Base-by-base conservation (phyloP, 2,113 vertebrate species). In the Spilogale gracilis region DNA sequence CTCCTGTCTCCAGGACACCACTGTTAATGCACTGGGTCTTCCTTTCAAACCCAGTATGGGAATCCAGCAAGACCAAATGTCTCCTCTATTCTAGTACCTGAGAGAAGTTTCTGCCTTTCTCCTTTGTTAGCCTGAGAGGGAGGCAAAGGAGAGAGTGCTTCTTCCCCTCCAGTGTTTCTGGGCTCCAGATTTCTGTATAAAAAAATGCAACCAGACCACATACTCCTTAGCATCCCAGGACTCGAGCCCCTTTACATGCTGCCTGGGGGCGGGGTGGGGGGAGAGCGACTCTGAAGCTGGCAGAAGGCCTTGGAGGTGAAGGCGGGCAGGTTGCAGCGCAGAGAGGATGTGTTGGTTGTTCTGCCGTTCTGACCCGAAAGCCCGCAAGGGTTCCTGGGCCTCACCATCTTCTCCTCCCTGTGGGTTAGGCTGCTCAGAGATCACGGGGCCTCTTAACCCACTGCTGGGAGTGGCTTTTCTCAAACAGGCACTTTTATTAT, bases 201-300 rank as follows among this genome's bases (percentile, higher is more conserved):
- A 94, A 94, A 95, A 97, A 88, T 60, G 74, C 52, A 48, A 3
- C 30, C 71, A 52, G 80, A 61, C 56, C 50, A 65, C 84, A 80
- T 74, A 71, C 80, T 32, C 17, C 11, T 80, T 18, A 61, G 50
- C 20, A 12, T 43, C 63, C 8, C 3, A 38, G 63, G 23, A n/a
- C 14, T 58, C 23, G 13, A 48, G 30, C 17, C 50, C 0, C 61
- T 74, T 10, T 14, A 2, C 20, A 6, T 16, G 32, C 43, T 56
- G 11, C 14, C 38, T 38, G 16, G 23, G 73, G 83, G 27, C 9
- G 61, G 25, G 61, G 25, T 50, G 30, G 16, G 58, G 27, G 10
- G 8, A 7, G 82, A 60, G 25, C 21, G 73, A 52, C 45, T 88
- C 50, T 85, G 67, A 95, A 45, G 71, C 30, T 14, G 20, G 48